Evolutionary conservation across 2,113 vertebrate species (phyloP), one percentile per base, ranked within the genome.

Genomic region (Psittacula cyanocephala): DNA sequence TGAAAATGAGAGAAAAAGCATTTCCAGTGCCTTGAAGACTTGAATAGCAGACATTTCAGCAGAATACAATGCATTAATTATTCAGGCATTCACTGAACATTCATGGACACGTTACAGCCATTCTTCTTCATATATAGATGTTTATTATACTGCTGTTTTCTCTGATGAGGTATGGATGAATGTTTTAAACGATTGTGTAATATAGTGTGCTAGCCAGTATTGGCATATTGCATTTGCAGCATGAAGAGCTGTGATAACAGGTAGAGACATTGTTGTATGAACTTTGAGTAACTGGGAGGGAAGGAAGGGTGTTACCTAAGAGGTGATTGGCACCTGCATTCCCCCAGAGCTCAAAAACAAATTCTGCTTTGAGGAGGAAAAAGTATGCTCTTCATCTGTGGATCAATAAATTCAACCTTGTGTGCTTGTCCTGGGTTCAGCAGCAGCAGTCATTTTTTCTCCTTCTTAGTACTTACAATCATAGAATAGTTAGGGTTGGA

Each of bases 141-240:
- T 39, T 69, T 79, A 33, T 69, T 53, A 16, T 35, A 2, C 28
- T 52, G 22, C 39, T 1, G 0, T 50, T 33, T 62, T 31, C 27
- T 63, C n/a, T 39, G 47, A 18, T 44, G 62, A 60, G 44, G 11
- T 60, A 19, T 29, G 20, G 55, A 10, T 39, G 49, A 17, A 22
- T 33, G 28, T 47, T 81, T 33, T 18, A 35, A 41, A 19, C 11
- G 28, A 4, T 4, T 28, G 13, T 31, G 37, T 35, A 50, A 8
- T 3, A 11, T 1, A 28, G n/a, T 0, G 0, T 22, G 19, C n/a
- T 17, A 13, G 11, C 35, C 35, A 8, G 5, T 28, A 8, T 19
- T 46, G 14, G 31, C 37, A 10, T 24, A 6, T 14, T 57, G 27
- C 13, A 8, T 52, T 28, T 60, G 27, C 22, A 35, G n/a, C 35